These are phyloP conservation scores for Callionymus lyra DNA, from an alignment of 2,113 vertebrate genomes.

Conservation along the genomic window DNA sequence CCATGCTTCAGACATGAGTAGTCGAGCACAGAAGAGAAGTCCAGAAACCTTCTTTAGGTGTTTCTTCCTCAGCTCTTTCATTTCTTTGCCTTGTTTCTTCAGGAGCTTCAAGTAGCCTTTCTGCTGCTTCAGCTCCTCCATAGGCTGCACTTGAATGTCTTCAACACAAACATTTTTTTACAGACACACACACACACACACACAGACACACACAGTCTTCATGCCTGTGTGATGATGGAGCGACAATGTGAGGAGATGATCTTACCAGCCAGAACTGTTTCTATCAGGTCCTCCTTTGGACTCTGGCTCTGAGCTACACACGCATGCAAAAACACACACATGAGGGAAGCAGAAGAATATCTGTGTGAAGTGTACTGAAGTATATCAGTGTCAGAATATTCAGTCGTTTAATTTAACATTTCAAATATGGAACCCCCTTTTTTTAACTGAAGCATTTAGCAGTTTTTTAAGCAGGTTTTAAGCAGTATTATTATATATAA, in stretches of 20 bases:
- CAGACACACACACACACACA: not conserved
- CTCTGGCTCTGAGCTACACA: conserved; percentile 56
- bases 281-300: conserved; percentile 75
- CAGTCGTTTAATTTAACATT: too few relatives aligned
- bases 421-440: too few relatives aligned
- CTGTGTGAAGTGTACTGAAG: too few relatives aligned
- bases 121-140: conserved; percentile 72
- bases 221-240: conserved; percentile 7
- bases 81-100: conserved; percentile 75
- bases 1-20: not conserved
- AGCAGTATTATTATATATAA: too few relatives aligned
- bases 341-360: conserved; percentile 19
- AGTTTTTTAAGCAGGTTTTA: too few relatives aligned
- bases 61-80: conserved; percentile 76
- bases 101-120: conserved; percentile 70
- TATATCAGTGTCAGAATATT: too few relatives aligned
- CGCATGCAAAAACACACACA: conserved; percentile 12
- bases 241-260: conserved; percentile 6
- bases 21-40: not conserved
- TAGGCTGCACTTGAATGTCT: conserved; percentile 62
- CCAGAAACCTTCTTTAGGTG: conserved; percentile 70
- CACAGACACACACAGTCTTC: not conserved
- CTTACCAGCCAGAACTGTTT: conserved; percentile 75
- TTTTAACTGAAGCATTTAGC: too few relatives aligned
- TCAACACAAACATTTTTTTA: conserved; percentile 9